Conservation (phyloP, 2,888 invertebrate genomes). For the Cryptocephalus primarius region DNA sequence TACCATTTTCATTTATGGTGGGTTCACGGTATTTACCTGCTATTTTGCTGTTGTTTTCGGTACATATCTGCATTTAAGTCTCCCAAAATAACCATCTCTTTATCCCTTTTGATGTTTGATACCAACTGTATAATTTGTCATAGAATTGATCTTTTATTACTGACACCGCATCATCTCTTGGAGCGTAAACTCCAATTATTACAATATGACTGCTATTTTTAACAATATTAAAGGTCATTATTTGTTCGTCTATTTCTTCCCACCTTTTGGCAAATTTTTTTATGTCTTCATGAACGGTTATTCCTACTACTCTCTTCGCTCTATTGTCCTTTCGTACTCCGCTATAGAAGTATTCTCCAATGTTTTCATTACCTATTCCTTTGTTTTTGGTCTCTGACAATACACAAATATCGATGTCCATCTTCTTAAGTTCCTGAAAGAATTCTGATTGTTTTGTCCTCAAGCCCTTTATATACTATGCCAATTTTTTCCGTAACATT, state of each 20-base stretch:
- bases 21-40: background rate
- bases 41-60: background rate
- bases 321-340: background rate
- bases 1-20: conserved; percentile 1
- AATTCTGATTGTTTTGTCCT: no score
- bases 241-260: background rate
- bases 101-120: background rate
- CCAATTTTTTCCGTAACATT: no score
- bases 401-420: no score
- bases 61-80: conserved; percentile 1
- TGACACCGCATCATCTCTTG: conserved; percentile 3
- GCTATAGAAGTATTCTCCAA: background rate
- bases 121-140: conserved; percentile 1
- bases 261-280: background rate
- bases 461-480: no score
- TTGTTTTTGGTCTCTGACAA: no score
- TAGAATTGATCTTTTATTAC: conserved; percentile 4
- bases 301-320: background rate
- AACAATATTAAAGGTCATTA: background rate
- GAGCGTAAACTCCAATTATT: background rate
- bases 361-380: no score
- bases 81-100: conserved; percentile 2
- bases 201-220: background rate
- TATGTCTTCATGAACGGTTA: background rate
- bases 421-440: no score